These are phyloP conservation scores for Melitaea cinxia DNA, from an alignment of 1,140 invertebrate genomes.

Conservation along the genomic window DNA sequence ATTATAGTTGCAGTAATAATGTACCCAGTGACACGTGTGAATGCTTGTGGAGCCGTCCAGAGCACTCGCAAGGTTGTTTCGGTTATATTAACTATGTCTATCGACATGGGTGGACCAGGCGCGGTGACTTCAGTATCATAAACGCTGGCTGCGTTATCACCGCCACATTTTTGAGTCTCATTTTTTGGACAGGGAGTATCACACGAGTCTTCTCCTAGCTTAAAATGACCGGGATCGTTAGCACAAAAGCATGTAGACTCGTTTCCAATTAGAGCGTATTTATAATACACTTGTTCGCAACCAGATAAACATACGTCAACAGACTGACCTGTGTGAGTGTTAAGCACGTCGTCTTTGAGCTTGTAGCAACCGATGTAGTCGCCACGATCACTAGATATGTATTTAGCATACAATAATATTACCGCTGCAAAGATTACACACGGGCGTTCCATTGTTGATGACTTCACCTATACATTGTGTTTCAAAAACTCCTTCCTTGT, in stretches of 20 bases:
- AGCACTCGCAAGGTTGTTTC: conserved; percentile 79
- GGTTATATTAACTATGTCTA: conserved; percentile 74
- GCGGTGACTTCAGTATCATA: conserved; percentile 78
- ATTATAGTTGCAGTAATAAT: conserved; percentile 74
- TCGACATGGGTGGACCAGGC: conserved; percentile 74
- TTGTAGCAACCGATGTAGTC: conserved; percentile 71
- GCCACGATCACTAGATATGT: conserved; percentile 54
- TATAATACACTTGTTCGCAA: conserved; percentile 75
- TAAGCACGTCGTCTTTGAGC: conserved; percentile 61
- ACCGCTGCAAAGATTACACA: conserved; percentile 36
- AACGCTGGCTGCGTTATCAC: conserved; percentile 78
- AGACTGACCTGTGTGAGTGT: conserved; percentile 71
- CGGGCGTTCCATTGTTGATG: conserved; percentile 59
- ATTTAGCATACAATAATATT: conserved; percentile 37
- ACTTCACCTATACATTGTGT: conserved; percentile 10
- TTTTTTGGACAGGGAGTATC: conserved; percentile 78
- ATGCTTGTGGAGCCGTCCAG: conserved; percentile 77
- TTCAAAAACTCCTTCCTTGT: not conserved
- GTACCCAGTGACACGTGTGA: conserved; percentile 73
- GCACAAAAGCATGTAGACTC: conserved; percentile 75
- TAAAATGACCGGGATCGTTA: conserved; percentile 61
- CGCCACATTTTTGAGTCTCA: conserved; percentile 81
- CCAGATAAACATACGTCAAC: conserved; percentile 73
- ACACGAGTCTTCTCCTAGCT: conserved; percentile 61
- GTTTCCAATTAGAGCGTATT: conserved; percentile 71